Base-by-base conservation (phyloP, 2,113 vertebrate genomes). In the Proteles cristata region DNA sequence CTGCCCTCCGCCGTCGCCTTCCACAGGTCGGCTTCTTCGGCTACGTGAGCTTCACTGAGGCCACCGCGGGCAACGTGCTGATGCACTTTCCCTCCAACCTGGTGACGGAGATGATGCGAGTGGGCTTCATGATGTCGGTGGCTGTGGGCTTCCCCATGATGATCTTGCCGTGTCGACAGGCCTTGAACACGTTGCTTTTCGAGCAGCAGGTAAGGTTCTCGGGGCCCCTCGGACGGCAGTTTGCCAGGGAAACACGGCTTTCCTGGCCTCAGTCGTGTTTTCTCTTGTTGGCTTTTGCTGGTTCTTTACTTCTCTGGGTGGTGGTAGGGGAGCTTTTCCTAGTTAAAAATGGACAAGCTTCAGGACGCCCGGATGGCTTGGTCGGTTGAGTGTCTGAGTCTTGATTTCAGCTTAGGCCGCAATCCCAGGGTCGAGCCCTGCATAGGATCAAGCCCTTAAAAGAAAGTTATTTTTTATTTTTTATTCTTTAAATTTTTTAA, bases 101-200 rank as follows among this genome's bases (percentile, higher is more conserved):
- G 90, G 99, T 99, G 98, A 99, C 99, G 0, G 99, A 99, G 98
- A 99, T 99, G 99, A 99, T 99, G 93, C 99, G 99, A 0, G 99
- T 99, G 94, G 99, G 99, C 61, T 99, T 99, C 96, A 99, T 99
- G 99, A 99, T 99, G 99, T 99, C 99, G 0, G 99, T 99, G 97
- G 99, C 99, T 0, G 99, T 99, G 74, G 99, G 99, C 11, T 99
- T 99, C 94, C 99, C 99, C 0, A 99, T 99, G 99, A 99, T 99
- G 99, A 99, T 99, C 96, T 98, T 99, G 82, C 99, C 99, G 0
- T 99, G 99, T 98, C 98, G 99, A 31, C 99, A 99, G 99, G 99
- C 99, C 7, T 98, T 99, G 94, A 99, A 99, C 99, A 99, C 99
- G 10, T 99, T 99, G 98, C 99, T 99, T 26, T 99, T 99, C 71